A percentile compares a stretch with the other conserved stretches of the same genome.
These are phyloP conservation scores for Cylindroiulus punctatus DNA, from an alignment of 2,888 invertebrate species.

Conservation along the genomic window DNA sequence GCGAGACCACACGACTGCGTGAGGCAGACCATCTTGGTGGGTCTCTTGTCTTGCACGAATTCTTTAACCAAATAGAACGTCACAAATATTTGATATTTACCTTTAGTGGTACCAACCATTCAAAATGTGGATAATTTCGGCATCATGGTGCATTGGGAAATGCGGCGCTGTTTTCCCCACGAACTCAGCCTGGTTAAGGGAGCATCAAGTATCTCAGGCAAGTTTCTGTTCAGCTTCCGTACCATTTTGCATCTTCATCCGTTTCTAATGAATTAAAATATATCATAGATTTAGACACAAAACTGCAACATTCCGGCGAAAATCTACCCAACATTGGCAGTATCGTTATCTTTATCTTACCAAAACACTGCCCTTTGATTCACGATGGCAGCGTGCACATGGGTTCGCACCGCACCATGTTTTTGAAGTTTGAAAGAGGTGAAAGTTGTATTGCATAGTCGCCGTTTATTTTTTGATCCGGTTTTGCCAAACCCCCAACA, in stretches of 20 bases:
- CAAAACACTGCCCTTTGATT: not conserved
- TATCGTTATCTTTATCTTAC: not conserved
- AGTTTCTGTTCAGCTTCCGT: no score
- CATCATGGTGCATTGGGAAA: not conserved
- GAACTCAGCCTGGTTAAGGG: not conserved
- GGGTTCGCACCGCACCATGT: not conserved
- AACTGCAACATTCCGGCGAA: not conserved
- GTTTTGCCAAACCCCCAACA: no score
- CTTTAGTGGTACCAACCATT: not conserved
- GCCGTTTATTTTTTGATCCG: no score
- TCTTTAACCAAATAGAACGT: not conserved
- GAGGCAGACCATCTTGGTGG: not conserved
- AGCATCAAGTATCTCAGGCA: not conserved
- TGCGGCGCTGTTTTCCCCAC: not conserved
- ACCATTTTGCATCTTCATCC: not conserved
- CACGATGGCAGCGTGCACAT: not conserved
- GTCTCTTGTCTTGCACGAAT: not conserved
- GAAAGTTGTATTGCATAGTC: not conserved
- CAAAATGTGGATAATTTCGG: not conserved
- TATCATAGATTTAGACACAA: not conserved
- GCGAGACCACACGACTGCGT: not conserved
- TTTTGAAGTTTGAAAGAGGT: conserved; percentile 15
- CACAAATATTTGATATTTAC: no score
- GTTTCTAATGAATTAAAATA: not conserved
- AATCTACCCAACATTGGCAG: not conserved